These are phyloP conservation scores for Verasper variegatus DNA, from an alignment of 2,113 vertebrate genomes.

Conservation along the genomic window DNA sequence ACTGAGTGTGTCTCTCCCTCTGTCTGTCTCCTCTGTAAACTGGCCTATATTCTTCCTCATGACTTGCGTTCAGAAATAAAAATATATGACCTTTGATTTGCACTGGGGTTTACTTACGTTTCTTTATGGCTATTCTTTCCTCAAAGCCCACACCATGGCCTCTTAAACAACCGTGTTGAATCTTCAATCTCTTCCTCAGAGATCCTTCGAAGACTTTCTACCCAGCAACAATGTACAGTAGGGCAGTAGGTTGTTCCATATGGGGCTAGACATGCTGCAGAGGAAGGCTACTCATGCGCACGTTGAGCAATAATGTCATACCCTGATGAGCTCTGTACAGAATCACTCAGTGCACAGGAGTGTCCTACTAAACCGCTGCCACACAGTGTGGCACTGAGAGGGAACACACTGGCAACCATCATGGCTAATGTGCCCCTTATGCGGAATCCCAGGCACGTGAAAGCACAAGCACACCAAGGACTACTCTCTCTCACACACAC, in stretches of 20 bases:
- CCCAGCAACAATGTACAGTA: constrained; percentile 71
- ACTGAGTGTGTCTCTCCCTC: constrained; percentile 15
- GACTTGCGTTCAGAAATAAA: constrained; percentile 21
- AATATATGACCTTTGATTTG: constrained; percentile 10
- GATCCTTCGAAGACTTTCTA: constrained; percentile 41
- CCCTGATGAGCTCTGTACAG: constrained; percentile 55
- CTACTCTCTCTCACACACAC: not conserved
- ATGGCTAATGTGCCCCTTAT: constrained; percentile 20
- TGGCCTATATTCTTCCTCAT: constrained; percentile 51
- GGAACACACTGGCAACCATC: constrained; percentile 25
- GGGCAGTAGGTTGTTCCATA: constrained; percentile 65
- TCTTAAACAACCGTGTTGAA: constrained; percentile 13
- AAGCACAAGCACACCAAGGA: not conserved
- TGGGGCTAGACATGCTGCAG: constrained; percentile 62
- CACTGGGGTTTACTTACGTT: not conserved
- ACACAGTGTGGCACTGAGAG: constrained; percentile 24
- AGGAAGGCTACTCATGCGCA: constrained; percentile 66
- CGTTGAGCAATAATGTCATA: constrained; percentile 75
- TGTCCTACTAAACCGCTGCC: constrained; percentile 62
- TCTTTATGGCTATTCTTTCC: not conserved
- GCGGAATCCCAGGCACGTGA: not conserved
- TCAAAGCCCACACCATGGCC: not conserved
- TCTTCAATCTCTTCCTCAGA: not conserved
- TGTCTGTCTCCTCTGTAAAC: constrained; percentile 22
- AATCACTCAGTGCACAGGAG: constrained; percentile 49